Evolutionary conservation across 2,113 vertebrate genomes (phyloP), one percentile per base, ranked within the genome.

Genomic region (Panurus biarmicus): DNA sequence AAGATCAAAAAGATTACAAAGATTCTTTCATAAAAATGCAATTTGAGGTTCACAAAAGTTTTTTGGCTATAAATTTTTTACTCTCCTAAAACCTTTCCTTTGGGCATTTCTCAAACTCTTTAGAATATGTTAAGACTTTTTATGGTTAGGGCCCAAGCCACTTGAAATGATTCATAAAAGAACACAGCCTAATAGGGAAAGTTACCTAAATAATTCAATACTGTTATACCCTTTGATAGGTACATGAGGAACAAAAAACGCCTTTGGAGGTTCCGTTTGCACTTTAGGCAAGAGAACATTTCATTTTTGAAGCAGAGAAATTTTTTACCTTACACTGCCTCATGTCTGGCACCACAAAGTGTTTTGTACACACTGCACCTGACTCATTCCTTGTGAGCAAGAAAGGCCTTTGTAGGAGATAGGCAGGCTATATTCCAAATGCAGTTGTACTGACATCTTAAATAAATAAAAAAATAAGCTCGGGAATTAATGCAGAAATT

Each of bases 251-350:
- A 91, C 56, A 51, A 85, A 65, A 73, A 89, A 93, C 13, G 94
- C 91, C 77, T 92, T 89, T 8, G 58, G 76, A 21, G 45, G 72
- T 53, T 97, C 95, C 2, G 28, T 97, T 87, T 97, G 96, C 71
- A 89, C 92, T 93, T 96, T 93, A 12, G 91, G 93, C 61, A 81
- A 93, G 31, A 84, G 74, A 47, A 76, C 29, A 72, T 96, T 97
- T 85, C 42, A 71, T 84, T 96, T 95, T 85, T 96, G 85, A 89
- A 93, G 72, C 12, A 87, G 77, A 77, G 60, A 40, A 88, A 58
- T 26, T 60, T 25, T 83, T 57, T 54, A 67, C 45, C 17, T 77
- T 74, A 58, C 14, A 20, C n/a, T 75, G 57, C 50, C 54, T 86
- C 54, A 44, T 1, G 12, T 65, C 67, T 80, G 36, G 21, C 31